Percentiles rank a stretch among this genome's conserved stretches.
These are phyloP conservation scores for Leptinotarsa tumamoca DNA, from an alignment of 2,888 invertebrate genomes.

Conservation along the genomic window DNA sequence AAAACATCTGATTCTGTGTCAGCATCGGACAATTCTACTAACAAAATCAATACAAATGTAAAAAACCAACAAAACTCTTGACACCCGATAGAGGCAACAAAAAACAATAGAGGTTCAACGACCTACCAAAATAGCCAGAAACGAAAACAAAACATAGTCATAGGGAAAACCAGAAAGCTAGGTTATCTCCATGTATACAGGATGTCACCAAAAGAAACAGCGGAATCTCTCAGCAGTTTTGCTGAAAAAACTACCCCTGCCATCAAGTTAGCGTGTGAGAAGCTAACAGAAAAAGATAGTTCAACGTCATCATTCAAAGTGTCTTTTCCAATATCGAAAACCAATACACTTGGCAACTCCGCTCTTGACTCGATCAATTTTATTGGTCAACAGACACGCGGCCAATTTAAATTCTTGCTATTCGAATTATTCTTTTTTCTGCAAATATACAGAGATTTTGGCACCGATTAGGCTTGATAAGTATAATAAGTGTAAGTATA, in stretches of 20 bases:
- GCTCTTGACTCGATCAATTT: no score
- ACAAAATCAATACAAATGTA: neutral
- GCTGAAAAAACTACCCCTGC: neutral
- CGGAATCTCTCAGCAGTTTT: neutral
- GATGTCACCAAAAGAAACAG: neutral
- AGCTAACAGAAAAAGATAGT: neutral
- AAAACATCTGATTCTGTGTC: neutral
- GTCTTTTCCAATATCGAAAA: neutral
- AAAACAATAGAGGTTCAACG: neutral
- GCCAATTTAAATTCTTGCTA: no score
- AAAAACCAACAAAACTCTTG: neutral
- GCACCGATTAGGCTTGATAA: no score
- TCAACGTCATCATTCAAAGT: neutral
- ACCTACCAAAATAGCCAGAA: neutral
- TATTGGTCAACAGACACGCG: no score
- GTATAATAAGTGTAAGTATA: no score
- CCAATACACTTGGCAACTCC: no score
- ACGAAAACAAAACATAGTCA: neutral
- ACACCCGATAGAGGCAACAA: neutral
- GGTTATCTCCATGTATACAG: neutral
- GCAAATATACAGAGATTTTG: no score
- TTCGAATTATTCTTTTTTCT: no score
- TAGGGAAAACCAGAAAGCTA: neutral
- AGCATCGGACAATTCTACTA: neutral
- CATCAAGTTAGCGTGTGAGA: neutral